Percentiles rank a stretch among this genome's conserved stretches.
Conservation (phyloP, 2,113 vertebrate species). For the Rhynchopsitta pachyrhyncha region DNA sequence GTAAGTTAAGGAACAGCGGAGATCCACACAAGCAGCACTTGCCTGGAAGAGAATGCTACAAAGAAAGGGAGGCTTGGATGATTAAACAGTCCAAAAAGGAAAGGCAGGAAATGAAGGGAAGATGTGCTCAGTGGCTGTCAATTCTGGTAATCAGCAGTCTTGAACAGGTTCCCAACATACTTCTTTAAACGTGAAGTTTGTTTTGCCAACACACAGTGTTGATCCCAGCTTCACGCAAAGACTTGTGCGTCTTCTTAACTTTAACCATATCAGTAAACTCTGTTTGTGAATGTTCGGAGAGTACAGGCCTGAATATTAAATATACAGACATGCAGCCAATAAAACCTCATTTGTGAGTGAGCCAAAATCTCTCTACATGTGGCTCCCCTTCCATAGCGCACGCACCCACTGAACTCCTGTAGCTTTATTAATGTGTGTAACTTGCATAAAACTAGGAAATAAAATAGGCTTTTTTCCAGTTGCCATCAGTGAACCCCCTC, state of each 20-base stretch:
- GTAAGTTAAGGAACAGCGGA: conserved; percentile 1
- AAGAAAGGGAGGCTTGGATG: neutral
- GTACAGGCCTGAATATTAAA: neutral
- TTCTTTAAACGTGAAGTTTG: neutral
- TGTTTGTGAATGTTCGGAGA: neutral
- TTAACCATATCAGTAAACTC: neutral
- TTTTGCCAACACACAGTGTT: neutral
- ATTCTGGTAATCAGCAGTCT: neutral
- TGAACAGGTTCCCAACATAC: neutral
- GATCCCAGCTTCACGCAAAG: neutral
- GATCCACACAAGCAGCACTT: neutral
- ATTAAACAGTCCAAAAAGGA: neutral
- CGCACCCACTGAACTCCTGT: neutral
- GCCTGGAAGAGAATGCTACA: neutral
- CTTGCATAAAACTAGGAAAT: neutral
- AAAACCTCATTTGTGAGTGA: neutral
- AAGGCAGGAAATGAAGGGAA: neutral
- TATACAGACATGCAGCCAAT: neutral
- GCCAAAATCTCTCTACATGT: neutral
- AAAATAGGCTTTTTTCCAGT: neutral
- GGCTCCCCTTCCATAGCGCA: neutral
- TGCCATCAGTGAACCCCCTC: neutral
- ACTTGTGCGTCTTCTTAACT: neutral
- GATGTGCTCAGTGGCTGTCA: neutral
- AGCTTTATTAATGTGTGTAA: neutral